A percentile compares a stretch with the other conserved stretches of the same genome.
phyloP scores from a whole-genome alignment of 2,113 vertebrate species.

The Vombatus ursinus region DNA sequence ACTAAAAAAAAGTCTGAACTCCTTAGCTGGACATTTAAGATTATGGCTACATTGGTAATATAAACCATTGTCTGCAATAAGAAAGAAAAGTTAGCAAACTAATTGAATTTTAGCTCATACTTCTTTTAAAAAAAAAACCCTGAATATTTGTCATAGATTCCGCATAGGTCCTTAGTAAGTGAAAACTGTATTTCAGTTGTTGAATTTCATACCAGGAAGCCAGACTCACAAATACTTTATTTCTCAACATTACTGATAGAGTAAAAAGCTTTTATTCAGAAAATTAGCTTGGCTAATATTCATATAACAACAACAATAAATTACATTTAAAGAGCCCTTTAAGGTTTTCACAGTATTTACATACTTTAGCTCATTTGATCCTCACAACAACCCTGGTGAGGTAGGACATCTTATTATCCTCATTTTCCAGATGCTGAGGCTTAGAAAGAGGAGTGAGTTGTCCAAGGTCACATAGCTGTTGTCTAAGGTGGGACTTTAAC shows the following conservation, averaged over 20 bases:
- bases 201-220: constrained; percentile 49
- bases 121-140: constrained; percentile 25
- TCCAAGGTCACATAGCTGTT: neutral
- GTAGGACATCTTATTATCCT: neutral
- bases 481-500: neutral
- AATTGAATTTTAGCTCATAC: neutral
- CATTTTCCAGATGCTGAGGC: neutral
- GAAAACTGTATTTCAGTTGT: neutral
- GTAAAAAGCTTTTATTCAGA: constrained; percentile 45
- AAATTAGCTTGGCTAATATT: constrained; percentile 45
- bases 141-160: neutral
- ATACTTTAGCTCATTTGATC: neutral
- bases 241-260: constrained; percentile 44
- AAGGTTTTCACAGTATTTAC: neutral
- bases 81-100: constrained; percentile 8
- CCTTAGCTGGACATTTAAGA: neutral
- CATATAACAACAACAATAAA: constrained; percentile 22
- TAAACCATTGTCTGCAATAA: neutral
- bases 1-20: neutral
- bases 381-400: neutral
- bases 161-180: neutral
- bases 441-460: neutral
- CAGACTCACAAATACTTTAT: constrained; percentile 40
- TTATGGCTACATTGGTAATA: neutral
- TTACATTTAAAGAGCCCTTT: neutral